Base-by-base conservation (phyloP, 2,797 vertebrate genomes). In the Gobionotothen gibberifrons region DNA sequence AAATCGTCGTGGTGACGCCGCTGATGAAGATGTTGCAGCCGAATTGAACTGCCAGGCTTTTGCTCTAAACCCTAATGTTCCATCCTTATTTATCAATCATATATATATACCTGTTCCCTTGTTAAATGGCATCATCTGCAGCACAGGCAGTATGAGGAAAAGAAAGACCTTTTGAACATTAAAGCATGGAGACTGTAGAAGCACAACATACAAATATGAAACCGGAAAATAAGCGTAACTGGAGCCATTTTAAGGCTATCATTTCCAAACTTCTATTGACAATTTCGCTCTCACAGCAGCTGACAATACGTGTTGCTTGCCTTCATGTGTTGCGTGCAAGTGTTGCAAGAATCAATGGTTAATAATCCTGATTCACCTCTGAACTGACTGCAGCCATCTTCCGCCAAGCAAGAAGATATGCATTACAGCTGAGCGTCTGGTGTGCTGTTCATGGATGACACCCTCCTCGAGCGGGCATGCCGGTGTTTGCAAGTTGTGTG, bases 311-410 rank as follows among this genome's bases (percentile, higher is more conserved):
- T 12, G 67, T n/a, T 15, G 26, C 44, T n/a, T 15, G 26, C 44
- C 61, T 8, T 58, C 42, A 9, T 15, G 1, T 17, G 56, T 77
- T 17, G 51, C 51, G 67, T 78, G 72, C 66, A 65, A 32, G 44
- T 19, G 29, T 51, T 1, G 48, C 14, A 58, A 46, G 65, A 60
- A 82, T 77, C 53, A 71, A 51, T 40, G 32, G 65, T 76, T 9
- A 44, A 68, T 81, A 69, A 81, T 80, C 75, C 78, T 57, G 70
- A 86, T 74, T 84, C 79, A 85, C 68, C 81, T 75, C 75, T 29
- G 54, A 66, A 53, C n/a, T n/a, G 60, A 65, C 62, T 71, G 21
- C 39, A 77, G 74, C 74, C 73, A 39, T 78, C 64, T 66, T 47
- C 69, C 29, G 68, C 66, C 39, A 62, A 78, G 69, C 40, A 75